Percentiles rank a stretch among this genome's conserved stretches.
Evolutionary conservation across 2,113 vertebrate species (phyloP).

Genomic region (Ciconia stormi): DNA sequence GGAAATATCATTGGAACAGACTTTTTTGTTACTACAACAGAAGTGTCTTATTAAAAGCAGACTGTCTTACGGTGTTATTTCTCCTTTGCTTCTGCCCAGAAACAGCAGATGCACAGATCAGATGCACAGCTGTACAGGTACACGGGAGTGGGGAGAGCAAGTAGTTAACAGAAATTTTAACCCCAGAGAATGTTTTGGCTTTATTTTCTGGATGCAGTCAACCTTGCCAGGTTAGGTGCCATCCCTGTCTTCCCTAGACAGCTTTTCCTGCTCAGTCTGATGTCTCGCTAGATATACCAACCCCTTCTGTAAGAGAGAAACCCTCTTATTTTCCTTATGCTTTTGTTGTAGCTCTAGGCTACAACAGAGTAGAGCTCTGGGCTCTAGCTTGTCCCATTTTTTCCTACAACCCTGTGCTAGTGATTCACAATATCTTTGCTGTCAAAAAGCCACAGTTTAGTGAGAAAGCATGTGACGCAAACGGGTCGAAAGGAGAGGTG

Average conservation of each 20-base stretch:
- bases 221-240: not conserved
- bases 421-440: conserved; percentile 13
- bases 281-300: not conserved
- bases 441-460: conserved; percentile 1
- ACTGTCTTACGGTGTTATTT: not conserved
- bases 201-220: not conserved
- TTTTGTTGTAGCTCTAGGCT: conserved; percentile 31
- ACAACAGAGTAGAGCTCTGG: not conserved
- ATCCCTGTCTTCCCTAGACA: not conserved
- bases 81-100: not conserved
- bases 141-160: not conserved
- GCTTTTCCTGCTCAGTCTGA: not conserved
- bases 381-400: conserved; percentile 8
- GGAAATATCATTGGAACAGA: not conserved
- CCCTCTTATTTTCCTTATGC: not conserved
- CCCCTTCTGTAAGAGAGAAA: not conserved
- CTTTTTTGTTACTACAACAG: not conserved
- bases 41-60: not conserved
- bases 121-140: not conserved
- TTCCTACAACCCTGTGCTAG: not conserved
- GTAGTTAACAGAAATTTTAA: not conserved
- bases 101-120: not conserved
- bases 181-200: not conserved
- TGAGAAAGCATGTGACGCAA: conserved; percentile 1
- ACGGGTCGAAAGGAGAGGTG: not conserved